Evolutionary conservation across 2,888 invertebrate species (phyloP), one percentile per base, ranked within the genome.

Genomic region (Noctua comes): DNA sequence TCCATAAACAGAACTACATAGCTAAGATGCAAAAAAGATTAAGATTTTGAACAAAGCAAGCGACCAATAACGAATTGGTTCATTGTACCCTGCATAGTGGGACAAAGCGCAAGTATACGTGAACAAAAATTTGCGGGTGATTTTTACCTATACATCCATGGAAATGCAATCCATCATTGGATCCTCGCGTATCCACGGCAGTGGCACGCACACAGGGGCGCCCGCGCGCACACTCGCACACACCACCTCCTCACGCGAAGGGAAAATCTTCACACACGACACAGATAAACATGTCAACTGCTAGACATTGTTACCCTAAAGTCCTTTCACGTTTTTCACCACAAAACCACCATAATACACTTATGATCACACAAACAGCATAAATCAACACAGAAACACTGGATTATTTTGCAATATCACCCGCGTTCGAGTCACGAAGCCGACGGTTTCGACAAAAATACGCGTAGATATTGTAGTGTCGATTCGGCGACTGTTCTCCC

Each of bases 231-330:
- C 96, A 96, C 96, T 92, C 92, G 90, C 94, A 91, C 95, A 95
- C 94, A 88, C 92, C 95, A 95, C 95, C 96, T 96, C 96, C 96
- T 96, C 96, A 96, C 96, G 95, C 96, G 94, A 97, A 96, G 96
- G 97, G 96, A 97, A 97, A 97, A 96, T 96, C 97, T 96, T 97
- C 97, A 96, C 96, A 96, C 96, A 97, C 96, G 96, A 95, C 96
- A 97, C 96, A 96, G 97, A 97, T 97, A 97, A 97, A 97, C 97
- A 97, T 97, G 97, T 97, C 97, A 97, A 97, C 96, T 96, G 93
- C 95, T 96, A 96, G 95, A 97, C 96, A 97, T 96, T 95, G 96
- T 96, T 96, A 96, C 96, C 95, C 94, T 95, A 96, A 95, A 95
- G 95, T 95, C 94, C 94, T 95, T 95, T 94, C 95, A 96, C 96